Evolutionary conservation across 2,113 vertebrate species (phyloP).

Genomic region (Rhodinocichla rosea): DNA sequence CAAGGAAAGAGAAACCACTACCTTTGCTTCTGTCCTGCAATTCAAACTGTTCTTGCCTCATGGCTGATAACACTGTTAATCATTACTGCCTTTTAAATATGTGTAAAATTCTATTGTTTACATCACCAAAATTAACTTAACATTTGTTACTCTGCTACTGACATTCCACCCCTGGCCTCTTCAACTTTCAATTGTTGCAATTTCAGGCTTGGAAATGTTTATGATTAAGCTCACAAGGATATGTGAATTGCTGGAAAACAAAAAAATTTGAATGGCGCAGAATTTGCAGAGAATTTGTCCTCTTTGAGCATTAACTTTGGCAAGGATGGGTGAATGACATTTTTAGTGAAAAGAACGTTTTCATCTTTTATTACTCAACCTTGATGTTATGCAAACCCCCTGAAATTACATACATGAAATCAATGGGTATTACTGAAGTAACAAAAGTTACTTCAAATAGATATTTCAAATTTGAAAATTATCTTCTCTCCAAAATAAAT

Average conservation of each 20-base stretch:
- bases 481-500: background rate
- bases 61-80: background rate
- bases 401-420: background rate
- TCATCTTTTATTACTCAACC: background rate
- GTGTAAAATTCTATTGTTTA: background rate
- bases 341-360: background rate
- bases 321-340: background rate
- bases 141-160: background rate
- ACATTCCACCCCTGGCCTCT: background rate
- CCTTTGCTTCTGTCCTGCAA: background rate
- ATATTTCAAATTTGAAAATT: background rate
- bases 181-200: background rate
- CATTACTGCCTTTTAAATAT: background rate
- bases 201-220: background rate
- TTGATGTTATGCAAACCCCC: background rate
- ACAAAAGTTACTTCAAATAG: background rate
- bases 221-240: background rate
- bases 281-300: background rate
- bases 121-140: background rate
- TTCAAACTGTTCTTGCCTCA: background rate
- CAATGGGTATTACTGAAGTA: background rate
- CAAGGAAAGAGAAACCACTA: background rate
- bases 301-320: background rate
- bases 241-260: background rate
- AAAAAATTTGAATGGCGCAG: background rate